Base-by-base conservation (phyloP, 2,888 invertebrate species). In the Heliconius aoede region DNA sequence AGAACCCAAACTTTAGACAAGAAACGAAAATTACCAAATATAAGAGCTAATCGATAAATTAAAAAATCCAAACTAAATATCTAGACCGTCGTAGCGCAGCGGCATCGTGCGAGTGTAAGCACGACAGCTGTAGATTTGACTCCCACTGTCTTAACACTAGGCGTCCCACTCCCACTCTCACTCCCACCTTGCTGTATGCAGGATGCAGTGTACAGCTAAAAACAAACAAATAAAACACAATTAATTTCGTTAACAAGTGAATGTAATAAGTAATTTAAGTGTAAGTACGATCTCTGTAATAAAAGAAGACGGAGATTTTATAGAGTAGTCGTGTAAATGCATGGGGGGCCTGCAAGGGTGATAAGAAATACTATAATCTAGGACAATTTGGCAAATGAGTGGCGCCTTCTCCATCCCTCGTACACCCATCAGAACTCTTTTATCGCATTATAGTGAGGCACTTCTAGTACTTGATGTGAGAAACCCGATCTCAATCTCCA, bases 331-430 rank as follows among this genome's bases (percentile, higher is more conserved):
- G 78, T 76, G 72, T 78, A 79, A 82, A 80, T 78, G 80, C 82
- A 83, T 82, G 81, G 82, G 78, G 79, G 78, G 68, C 73, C 81
- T 81, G 82, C 81, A 81, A 72, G 76, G 76, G 80, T 81, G 81
- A 84, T 86, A 85, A 86, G 87, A 86, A 87, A 87, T 83, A 87
- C 85, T 85, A 86, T 86, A 86, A 87, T 85, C 84, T 84, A 80
- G 78, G 85, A 86, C 87, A 86, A 90, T 91, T 91, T 90, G 88
- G 87, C 87, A 88, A 89, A 89, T 87, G 88, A 88, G 85, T 86
- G 85, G 60, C 60, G 73, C 76, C 71, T 73, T 77, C 71, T 67
- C 78, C 83, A 4, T 58, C 26, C 60, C 26, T 60, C 78, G 83
- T 82, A 83, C 82, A 76, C 83, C 84, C 84, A 85, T 88, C 88